Percentiles rank a stretch among this genome's conserved stretches.
phyloP scores from a whole-genome alignment of 2,113 vertebrate species.

The Patagioenas fasciata region DNA sequence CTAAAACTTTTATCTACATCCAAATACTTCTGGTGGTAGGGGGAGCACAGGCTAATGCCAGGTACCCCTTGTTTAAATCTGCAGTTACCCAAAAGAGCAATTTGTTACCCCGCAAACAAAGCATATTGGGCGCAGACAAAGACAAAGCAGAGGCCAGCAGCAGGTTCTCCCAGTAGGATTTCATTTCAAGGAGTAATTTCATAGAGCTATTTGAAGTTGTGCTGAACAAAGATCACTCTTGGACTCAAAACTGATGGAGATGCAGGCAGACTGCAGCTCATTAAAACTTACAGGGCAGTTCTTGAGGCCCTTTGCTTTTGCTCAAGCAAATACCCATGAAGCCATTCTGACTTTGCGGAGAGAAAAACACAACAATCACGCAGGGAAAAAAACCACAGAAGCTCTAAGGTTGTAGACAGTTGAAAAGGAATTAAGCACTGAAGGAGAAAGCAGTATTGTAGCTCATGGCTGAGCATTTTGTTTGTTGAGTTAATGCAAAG shows the following conservation, averaged over 20 bases:
- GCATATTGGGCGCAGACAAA: background rate
- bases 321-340: background rate
- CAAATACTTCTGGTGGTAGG: background rate
- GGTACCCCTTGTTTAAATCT: background rate
- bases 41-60: background rate
- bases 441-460: background rate
- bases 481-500: background rate
- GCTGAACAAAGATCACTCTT: background rate
- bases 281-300: background rate
- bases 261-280: background rate
- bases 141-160: background rate
- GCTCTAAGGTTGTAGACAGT: background rate
- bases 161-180: background rate
- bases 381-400: background rate
- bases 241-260: background rate
- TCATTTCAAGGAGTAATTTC: background rate
- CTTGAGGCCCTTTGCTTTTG: background rate
- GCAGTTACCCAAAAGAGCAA: background rate
- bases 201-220: background rate
- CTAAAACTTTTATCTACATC: background rate
- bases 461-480: background rate
- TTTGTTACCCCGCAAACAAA: background rate
- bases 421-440: background rate
- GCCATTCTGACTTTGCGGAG: background rate
- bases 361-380: background rate